phyloP scores from a whole-genome alignment of 1,140 invertebrate genomes.

The Drosophila pruinosa region DNA sequence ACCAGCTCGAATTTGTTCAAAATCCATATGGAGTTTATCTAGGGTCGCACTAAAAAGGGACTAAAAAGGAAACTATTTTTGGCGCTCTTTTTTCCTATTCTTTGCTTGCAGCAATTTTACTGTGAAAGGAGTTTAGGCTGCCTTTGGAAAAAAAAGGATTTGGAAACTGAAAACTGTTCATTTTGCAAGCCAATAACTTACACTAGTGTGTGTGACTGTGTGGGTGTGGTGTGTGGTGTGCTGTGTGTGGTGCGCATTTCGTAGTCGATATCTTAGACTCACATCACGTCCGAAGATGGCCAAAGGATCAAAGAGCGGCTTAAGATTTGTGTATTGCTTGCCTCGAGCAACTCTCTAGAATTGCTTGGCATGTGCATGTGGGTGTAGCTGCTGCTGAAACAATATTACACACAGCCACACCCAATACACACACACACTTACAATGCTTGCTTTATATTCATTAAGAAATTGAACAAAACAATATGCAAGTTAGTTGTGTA shows the following conservation, averaged over 20 bases:
- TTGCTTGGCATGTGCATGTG: constrained; percentile 60
- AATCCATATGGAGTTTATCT: constrained; percentile 31
- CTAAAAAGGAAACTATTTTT: constrained; percentile 54
- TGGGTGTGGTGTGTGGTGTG: constrained; percentile 38
- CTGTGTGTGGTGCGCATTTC: constrained; percentile 64
- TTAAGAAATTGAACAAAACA: constrained; percentile 64
- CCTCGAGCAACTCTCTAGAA: constrained; percentile 45
- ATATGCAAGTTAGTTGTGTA: constrained; percentile 64
- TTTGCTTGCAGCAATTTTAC: constrained; percentile 45
- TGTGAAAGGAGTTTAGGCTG: constrained; percentile 60
- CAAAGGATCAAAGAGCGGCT: constrained; percentile 52
- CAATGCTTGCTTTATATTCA: constrained; percentile 61
- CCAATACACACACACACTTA: constrained; percentile 28
- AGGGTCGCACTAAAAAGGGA: constrained; percentile 15
- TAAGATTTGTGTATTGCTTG: constrained; percentile 47
- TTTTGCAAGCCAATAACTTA: constrained; percentile 69
- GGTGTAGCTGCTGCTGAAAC: constrained; percentile 53
- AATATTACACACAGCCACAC: constrained; percentile 56
- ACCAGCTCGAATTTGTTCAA: constrained; percentile 32
- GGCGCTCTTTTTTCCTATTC: constrained; percentile 69
- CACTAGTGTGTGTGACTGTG: constrained; percentile 15
- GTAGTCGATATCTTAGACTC: constrained; percentile 66
- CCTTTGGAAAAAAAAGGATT: constrained; percentile 68
- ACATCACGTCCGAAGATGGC: constrained; percentile 43
- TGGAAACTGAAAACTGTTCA: constrained; percentile 52